phyloP scores from a whole-genome alignment of 2,113 vertebrate genomes.

The Crypturellus undulatus region DNA sequence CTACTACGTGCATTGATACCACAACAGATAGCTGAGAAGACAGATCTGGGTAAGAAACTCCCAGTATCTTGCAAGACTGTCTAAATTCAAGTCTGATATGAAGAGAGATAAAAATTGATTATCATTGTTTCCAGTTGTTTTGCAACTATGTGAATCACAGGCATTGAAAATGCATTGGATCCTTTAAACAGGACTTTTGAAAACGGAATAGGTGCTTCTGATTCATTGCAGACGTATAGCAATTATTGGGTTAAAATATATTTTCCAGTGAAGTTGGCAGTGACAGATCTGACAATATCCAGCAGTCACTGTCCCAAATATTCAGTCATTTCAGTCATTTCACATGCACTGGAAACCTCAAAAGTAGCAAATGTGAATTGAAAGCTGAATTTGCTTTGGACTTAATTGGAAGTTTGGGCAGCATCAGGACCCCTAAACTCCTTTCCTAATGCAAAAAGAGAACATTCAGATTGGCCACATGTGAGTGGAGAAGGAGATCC shows the following conservation, averaged over 20 bases:
- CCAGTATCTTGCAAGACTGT: neutral
- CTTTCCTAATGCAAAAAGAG: neutral
- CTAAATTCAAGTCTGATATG: neutral
- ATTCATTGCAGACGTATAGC: neutral
- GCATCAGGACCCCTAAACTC: neutral
- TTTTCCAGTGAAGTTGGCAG: neutral
- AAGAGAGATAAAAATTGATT: neutral
- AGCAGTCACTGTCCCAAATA: neutral
- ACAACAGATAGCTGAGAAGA: neutral
- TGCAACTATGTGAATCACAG: neutral
- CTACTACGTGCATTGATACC: neutral
- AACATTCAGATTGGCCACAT: neutral
- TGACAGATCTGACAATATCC: neutral
- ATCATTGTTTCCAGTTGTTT: neutral
- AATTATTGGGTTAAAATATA: neutral
- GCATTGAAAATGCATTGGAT: neutral
- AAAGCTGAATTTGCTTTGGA: neutral
- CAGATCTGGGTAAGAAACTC: neutral
- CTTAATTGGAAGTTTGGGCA: neutral
- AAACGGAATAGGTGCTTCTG: neutral
- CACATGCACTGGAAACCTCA: neutral
- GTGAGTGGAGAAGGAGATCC: neutral
- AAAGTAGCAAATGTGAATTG: neutral
- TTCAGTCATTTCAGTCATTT: neutral
- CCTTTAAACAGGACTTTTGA: neutral